Evolutionary conservation across 1,140 invertebrate genomes (phyloP).

Genomic region (Luehdorfia chinensis): DNA sequence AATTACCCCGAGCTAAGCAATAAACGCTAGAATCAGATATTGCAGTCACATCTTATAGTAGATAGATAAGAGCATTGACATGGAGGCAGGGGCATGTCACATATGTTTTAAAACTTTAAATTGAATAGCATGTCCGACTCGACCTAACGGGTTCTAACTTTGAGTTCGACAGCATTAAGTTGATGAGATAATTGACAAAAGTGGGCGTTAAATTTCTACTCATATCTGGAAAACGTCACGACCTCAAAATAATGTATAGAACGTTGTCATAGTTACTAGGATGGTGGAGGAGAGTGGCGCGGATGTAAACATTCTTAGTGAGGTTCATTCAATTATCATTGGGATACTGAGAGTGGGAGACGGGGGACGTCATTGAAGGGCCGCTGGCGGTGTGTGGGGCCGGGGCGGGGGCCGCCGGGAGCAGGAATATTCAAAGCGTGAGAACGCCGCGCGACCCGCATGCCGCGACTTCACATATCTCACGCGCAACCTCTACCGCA

Average conservation of each 20-base stretch:
- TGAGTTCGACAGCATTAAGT: constrained; percentile 11
- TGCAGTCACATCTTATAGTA: constrained; percentile 23
- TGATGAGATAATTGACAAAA: constrained; percentile 16
- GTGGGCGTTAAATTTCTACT: constrained; percentile 15
- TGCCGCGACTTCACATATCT: constrained; percentile 74
- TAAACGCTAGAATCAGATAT: constrained; percentile 24
- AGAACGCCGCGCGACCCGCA: constrained; percentile 73
- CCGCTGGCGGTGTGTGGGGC: constrained; percentile 27
- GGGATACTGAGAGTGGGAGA: constrained; percentile 55
- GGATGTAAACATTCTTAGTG: constrained; percentile 60
- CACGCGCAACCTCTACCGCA: constrained; percentile 63
- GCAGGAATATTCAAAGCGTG: constrained; percentile 75
- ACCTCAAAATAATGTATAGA: constrained; percentile 13
- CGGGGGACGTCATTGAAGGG: constrained; percentile 64
- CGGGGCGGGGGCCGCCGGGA: constrained; percentile 43
- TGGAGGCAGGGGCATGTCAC: constrained; percentile 5
- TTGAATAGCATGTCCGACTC: constrained; percentile 1
- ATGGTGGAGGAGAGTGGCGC: constrained; percentile 28
- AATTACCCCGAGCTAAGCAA: constrained; percentile 22
- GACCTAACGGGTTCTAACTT: constrained; percentile 12
- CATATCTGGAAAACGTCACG: constrained; percentile 15
- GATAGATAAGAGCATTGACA: constrained; percentile 32
- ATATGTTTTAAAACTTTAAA: constrained; percentile 10
- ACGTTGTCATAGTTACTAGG: not conserved
- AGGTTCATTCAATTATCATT: constrained; percentile 64